These are phyloP conservation scores for Bombycilla garrulus DNA, from an alignment of 2,113 vertebrate species.

Conservation along the genomic window DNA sequence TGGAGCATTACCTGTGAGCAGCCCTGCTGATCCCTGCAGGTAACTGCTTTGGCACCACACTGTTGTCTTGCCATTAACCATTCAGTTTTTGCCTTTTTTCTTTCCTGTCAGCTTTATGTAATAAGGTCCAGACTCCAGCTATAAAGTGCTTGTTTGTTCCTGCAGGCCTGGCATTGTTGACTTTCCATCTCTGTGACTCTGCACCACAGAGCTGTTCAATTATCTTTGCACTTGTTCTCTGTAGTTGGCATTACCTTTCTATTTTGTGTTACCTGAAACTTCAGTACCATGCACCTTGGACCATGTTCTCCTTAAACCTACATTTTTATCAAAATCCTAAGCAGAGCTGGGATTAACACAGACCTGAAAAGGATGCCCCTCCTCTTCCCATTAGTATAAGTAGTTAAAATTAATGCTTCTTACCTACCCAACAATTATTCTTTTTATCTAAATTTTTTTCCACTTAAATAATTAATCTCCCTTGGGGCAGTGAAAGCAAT, in stretches of 20 bases:
- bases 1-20: background rate
- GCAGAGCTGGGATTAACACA: background rate
- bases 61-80: background rate
- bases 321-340: background rate
- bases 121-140: background rate
- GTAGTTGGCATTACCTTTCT: background rate
- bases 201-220: background rate
- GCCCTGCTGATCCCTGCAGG: background rate
- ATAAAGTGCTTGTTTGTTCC: background rate
- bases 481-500: background rate
- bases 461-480: slow-evolving; percentile 5
- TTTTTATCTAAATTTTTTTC: background rate
- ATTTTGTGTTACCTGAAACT: background rate
- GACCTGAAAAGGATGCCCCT: background rate
- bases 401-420: background rate
- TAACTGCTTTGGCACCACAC: background rate
- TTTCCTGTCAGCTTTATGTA: background rate
- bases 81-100: background rate
- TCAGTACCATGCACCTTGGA: background rate
- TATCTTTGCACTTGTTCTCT: background rate
- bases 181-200: background rate
- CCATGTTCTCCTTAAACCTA: background rate
- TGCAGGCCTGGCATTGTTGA: background rate
- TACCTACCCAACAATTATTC: background rate
- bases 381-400: background rate